Conservation (phyloP, 2,888 invertebrate species). For the Euzophera pinguis region DNA sequence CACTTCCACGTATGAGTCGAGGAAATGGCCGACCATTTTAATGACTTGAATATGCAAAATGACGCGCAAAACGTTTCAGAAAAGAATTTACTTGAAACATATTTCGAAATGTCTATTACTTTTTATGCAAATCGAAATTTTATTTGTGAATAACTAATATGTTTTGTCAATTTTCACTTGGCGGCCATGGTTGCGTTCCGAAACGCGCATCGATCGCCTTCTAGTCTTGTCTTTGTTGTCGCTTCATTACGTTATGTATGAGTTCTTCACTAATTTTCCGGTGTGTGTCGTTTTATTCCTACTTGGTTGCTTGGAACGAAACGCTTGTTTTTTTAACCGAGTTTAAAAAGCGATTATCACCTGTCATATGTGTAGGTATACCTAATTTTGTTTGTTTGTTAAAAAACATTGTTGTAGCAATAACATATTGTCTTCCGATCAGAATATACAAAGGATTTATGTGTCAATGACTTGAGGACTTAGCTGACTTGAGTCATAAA, state of each 20-base stretch:
- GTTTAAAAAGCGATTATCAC: too few species aligned
- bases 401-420: too few species aligned
- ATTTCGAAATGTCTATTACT: constrained; percentile 26
- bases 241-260: constrained; percentile 16
- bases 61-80: constrained; percentile 37
- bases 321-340: too few species aligned
- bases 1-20: constrained; percentile 21
- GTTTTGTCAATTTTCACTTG: constrained; percentile 21
- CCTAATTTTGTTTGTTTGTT: too few species aligned
- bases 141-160: constrained; percentile 16
- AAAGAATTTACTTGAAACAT: constrained; percentile 41
- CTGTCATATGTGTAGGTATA: too few species aligned
- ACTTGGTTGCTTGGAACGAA: neutral
- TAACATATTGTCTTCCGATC: too few species aligned
- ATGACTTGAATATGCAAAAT: constrained; percentile 23
- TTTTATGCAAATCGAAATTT: constrained; percentile 19
- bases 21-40: constrained; percentile 29
- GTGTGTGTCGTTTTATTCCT: neutral
- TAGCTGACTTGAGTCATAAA: too few species aligned
- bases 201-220: constrained; percentile 22
- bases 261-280: constrained; percentile 4
- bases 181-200: constrained; percentile 38
- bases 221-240: constrained; percentile 6
- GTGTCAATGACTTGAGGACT: too few species aligned
- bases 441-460: too few species aligned